phyloP scores from a whole-genome alignment of 2,888 invertebrate species.

The Himalopsyche tibetana region DNA sequence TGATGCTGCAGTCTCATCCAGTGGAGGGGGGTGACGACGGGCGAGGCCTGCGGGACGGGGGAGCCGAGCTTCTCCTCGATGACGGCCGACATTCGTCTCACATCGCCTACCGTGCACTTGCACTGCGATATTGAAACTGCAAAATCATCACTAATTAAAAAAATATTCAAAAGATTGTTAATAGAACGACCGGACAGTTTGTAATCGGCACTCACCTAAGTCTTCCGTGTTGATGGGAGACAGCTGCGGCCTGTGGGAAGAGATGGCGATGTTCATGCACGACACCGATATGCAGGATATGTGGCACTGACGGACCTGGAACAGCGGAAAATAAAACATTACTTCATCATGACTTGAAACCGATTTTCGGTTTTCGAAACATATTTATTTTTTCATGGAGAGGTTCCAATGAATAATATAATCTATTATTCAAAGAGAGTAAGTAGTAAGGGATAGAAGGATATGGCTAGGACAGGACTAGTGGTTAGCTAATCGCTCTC shows the following conservation, averaged over 20 bases:
- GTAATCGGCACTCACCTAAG: constrained; percentile 75
- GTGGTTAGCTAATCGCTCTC: too few relatives aligned
- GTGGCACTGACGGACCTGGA: constrained; percentile 84
- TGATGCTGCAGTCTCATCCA: constrained; percentile 83
- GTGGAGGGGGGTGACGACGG: constrained; percentile 80
- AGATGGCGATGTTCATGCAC: constrained; percentile 90
- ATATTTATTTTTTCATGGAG: too few relatives aligned
- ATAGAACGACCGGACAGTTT: background rate
- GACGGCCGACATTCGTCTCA: constrained; percentile 90
- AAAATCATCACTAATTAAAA: constrained; percentile 4
- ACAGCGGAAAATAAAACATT: constrained; percentile 24
- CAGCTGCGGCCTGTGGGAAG: constrained; percentile 81
- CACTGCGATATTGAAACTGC: constrained; percentile 81
- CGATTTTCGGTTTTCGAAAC: too few relatives aligned
- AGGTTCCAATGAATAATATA: too few relatives aligned
- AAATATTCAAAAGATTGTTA: too few relatives aligned
- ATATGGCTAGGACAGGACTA: too few relatives aligned
- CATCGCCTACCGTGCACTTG: constrained; percentile 90
- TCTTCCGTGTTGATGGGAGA: constrained; percentile 81
- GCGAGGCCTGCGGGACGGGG: constrained; percentile 74
- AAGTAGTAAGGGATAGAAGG: too few relatives aligned
- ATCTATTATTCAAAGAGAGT: too few relatives aligned
- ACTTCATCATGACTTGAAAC: too few relatives aligned
- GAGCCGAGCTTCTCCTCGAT: constrained; percentile 87
- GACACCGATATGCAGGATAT: constrained; percentile 92